Base-by-base conservation (phyloP, 2,888 invertebrate genomes). In the Ophioninae sp. region DNA sequence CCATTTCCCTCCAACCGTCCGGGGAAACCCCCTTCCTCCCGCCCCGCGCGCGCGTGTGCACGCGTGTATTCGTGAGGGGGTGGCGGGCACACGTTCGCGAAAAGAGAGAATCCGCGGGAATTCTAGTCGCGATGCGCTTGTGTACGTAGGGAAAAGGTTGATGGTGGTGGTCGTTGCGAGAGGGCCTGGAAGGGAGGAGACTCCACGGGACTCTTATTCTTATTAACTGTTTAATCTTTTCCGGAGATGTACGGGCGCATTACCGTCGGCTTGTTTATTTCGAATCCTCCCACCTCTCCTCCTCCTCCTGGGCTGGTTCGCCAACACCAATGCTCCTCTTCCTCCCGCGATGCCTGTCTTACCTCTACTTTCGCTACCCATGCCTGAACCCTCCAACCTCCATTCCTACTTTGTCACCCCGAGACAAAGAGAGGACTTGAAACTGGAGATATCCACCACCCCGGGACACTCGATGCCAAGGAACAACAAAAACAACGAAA, bases 211-310 rank as follows among this genome's bases (percentile, higher is more conserved):
- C 92, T 92, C 92, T 93, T 93, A 93, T 93, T 93, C 93, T 93
- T 93, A 93, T 93, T 93, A 92, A 92, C 93, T 92, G 93, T 93
- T 93, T 93, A 93, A 93, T 93, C 93, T 93, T 92, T 93, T 91
- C 90, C 85, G 90, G 91, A 91, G 92, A 92, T 90, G 90, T 92
- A 93, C 91, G 92, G 89, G 87, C 88, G 88, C 92, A 92, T 92
- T 92, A 91, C 90, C 88, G 88, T 87, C 86, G 88, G 89, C 91
- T 92, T 92, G 90, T 92, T 92, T 92, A 92, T 92, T 91, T 89
- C 88, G 87, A 81, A 84, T 85, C 79, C 77, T 81, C 84, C 73
- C 41, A 76, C 17, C 72, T n/a, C 37, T 59, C 51, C 59, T 83
- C 30, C 67, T 17, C 51, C 51, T 17, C 51, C 63, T 59, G 67